Evolutionary conservation across 2,888 invertebrate genomes (phyloP).

Genomic region (Nasonovia ribisnigri): DNA sequence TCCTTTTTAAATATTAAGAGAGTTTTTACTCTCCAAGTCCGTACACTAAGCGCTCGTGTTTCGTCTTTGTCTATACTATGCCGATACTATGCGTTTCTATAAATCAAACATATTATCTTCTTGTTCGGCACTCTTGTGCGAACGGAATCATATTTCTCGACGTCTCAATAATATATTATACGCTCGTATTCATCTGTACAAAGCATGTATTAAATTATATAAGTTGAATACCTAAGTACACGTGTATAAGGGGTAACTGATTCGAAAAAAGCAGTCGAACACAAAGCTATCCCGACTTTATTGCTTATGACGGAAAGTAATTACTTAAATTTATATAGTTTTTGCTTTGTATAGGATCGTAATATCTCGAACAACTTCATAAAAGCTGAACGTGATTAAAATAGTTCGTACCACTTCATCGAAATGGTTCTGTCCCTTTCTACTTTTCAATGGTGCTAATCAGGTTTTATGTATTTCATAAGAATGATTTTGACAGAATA

Average conservation of each 20-base stretch:
- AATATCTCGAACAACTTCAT: not conserved
- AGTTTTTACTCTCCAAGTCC: not conserved
- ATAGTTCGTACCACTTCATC: not conserved
- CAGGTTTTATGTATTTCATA: not conserved
- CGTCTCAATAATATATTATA: not conserved
- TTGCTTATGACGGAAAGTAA: not conserved
- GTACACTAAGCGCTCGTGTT: not conserved
- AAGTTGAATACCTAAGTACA: not conserved
- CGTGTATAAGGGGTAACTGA: not conserved
- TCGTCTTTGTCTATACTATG: not conserved
- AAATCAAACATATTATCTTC: not conserved
- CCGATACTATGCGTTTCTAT: not conserved
- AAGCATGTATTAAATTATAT: not conserved
- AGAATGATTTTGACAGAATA: not conserved
- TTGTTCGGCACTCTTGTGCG: not conserved
- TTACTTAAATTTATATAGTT: not conserved
- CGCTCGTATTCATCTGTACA: not conserved
- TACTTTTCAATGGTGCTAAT: not conserved
- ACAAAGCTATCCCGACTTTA: not conserved
- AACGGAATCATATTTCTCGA: not conserved
- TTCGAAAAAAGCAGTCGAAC: not conserved
- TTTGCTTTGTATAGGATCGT: not conserved
- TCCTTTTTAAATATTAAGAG: not conserved
- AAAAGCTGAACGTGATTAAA: not conserved
- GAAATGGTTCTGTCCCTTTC: not conserved